Percentiles rank a stretch among this genome's conserved stretches.
Conservation (phyloP, 2,888 invertebrate genomes). For the Neoaliturus tenellus region DNA sequence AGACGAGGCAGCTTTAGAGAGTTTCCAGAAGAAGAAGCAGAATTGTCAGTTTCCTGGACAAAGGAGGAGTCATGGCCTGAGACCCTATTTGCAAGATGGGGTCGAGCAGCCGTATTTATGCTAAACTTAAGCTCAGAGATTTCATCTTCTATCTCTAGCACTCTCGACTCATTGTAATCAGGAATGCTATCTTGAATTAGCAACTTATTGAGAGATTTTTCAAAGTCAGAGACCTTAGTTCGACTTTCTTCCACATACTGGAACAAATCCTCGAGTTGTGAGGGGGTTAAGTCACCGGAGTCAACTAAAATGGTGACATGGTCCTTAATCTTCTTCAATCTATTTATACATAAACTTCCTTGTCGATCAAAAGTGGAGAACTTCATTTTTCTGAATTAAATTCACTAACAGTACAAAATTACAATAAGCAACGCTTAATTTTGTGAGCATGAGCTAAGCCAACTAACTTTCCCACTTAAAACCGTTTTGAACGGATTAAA, state of each 20-base stretch:
- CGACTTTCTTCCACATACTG: background rate
- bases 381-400: too few relatives aligned
- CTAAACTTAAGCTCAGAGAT: background rate
- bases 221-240: background rate
- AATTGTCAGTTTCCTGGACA: background rate
- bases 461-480: too few relatives aligned
- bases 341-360: background rate
- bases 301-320: background rate
- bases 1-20: background rate
- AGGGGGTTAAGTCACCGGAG: background rate
- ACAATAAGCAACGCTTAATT: too few relatives aligned
- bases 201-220: background rate
- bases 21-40: background rate
- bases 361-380: background rate
- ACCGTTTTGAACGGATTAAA: too few relatives aligned
- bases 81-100: background rate
- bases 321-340: background rate
- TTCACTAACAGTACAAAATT: too few relatives aligned
- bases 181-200: background rate
- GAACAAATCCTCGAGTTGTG: background rate
- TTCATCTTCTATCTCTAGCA: background rate
- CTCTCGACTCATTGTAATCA: background rate
- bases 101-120: background rate
- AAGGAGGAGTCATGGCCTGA: background rate
- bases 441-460: too few relatives aligned